Percentiles rank a stretch among this genome's conserved stretches.
Evolutionary conservation across 2,888 invertebrate species (phyloP).

Genomic region (Limnephilus marmoratus): DNA sequence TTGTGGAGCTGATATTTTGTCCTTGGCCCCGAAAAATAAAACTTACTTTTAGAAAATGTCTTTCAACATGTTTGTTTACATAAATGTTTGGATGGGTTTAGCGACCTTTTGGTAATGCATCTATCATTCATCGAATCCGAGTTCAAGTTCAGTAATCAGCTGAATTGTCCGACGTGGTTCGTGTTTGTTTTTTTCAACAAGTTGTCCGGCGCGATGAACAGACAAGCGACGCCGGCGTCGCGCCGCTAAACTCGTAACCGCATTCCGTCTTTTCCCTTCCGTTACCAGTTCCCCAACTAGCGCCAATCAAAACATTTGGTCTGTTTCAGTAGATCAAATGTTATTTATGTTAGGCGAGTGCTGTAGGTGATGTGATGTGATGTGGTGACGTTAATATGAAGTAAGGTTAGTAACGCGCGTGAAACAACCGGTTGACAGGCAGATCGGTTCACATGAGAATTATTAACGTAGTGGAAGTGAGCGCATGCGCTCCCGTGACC

Average conservation of each 20-base stretch:
- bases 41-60: neutral
- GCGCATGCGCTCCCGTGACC: slow-evolving; percentile 24
- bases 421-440: slow-evolving; percentile 38
- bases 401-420: neutral
- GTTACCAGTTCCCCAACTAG: neutral
- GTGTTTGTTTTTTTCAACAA: slow-evolving; percentile 56
- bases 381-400: neutral
- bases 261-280: neutral
- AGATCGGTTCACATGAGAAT: slow-evolving; percentile 28
- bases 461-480: neutral
- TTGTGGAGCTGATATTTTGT: neutral
- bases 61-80: slow-evolving; percentile 3
- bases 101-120: neutral
- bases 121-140: slow-evolving; percentile 24
- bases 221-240: neutral
- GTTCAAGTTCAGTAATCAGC: slow-evolving; percentile 35
- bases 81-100: slow-evolving; percentile 6
- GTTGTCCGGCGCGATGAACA: slow-evolving; percentile 44
- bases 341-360: neutral
- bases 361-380: neutral
- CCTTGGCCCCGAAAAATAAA: neutral
- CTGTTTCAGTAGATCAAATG: neutral
- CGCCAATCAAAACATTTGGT: neutral
- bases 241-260: slow-evolving; percentile 19
- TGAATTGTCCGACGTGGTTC: slow-evolving; percentile 10